Conservation (phyloP, 2,797 vertebrate genomes). For the Rhyacichthys aspro region DNA sequence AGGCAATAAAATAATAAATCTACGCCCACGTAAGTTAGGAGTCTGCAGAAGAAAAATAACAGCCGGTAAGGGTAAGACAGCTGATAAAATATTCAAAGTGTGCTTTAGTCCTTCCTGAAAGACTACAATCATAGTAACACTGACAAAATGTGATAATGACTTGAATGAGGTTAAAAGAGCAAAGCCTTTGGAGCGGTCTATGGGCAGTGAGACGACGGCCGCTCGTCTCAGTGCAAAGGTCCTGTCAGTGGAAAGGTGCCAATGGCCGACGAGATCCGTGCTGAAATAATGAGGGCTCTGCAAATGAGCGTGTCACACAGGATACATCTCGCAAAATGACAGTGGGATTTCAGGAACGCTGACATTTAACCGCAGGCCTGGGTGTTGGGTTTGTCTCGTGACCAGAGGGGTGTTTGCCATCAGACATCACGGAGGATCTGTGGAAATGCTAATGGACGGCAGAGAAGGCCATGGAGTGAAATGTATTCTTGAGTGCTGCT, state of each 20-base stretch:
- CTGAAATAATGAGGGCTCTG: constrained; percentile 65
- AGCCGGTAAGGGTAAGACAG: too few species aligned
- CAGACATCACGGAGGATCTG: constrained; percentile 19
- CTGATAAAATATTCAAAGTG: not conserved
- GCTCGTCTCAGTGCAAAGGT: constrained; percentile 29
- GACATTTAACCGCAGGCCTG: constrained; percentile 27
- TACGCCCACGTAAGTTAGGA: too few species aligned
- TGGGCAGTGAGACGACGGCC: constrained; percentile 1
- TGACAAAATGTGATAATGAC: constrained; percentile 9
- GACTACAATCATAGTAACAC: not conserved
- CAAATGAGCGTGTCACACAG: constrained; percentile 47
- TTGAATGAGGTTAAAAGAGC: constrained; percentile 4
- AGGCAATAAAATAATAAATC: too few species aligned
- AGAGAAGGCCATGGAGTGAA: not conserved
- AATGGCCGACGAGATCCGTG: constrained; percentile 60
- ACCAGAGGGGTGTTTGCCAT: constrained; percentile 16
- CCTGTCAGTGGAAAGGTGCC: constrained; percentile 35
- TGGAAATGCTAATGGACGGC: constrained; percentile 14
- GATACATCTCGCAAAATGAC: constrained; percentile 43
- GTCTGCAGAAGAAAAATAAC: too few species aligned
- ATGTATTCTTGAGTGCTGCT: not conserved
- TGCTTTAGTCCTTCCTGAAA: not conserved
- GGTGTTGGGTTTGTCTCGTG: constrained; percentile 19
- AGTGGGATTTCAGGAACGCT: constrained; percentile 31
- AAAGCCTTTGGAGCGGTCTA: not conserved